Evolutionary conservation across 2,113 vertebrate genomes (phyloP).

Genomic region (Channa argus): DNA sequence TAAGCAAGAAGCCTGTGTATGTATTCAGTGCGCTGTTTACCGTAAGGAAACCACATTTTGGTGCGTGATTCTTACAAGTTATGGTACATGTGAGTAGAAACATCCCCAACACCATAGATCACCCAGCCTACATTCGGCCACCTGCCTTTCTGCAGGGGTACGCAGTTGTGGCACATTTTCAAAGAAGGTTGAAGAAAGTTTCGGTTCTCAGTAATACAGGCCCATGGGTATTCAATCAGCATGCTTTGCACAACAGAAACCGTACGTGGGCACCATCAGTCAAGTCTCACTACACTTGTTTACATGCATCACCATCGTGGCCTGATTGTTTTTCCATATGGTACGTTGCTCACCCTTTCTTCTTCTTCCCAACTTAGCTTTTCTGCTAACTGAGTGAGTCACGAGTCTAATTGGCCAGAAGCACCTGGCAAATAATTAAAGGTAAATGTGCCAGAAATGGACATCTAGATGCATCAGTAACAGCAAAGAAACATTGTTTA

Average conservation of each 20-base stretch:
- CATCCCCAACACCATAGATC: neutral
- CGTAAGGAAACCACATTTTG: conserved; percentile 53
- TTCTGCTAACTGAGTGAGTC: no score
- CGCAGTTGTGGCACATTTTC: neutral
- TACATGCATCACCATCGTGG: no score
- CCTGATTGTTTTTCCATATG: no score
- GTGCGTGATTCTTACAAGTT: neutral
- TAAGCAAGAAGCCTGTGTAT: conserved; percentile 1
- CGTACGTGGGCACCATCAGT: neutral
- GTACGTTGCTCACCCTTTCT: no score
- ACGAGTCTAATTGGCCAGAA: no score
- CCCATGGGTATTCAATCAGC: neutral
- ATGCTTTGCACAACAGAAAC: neutral
- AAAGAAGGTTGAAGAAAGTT: conserved; percentile 1
- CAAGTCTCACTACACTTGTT: neutral
- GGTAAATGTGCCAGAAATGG: no score
- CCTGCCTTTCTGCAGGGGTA: neutral
- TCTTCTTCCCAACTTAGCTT: no score
- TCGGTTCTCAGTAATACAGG: neutral
- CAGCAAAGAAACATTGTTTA: no score
- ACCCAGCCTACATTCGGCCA: conserved; percentile 34
- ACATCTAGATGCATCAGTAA: no score
- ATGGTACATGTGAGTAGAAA: neutral
- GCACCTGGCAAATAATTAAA: no score
- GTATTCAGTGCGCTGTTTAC: conserved; percentile 6